Evolutionary conservation across 1,140 invertebrate genomes (phyloP), one percentile per base, ranked within the genome.

Genomic region (Hyphantria cunea): DNA sequence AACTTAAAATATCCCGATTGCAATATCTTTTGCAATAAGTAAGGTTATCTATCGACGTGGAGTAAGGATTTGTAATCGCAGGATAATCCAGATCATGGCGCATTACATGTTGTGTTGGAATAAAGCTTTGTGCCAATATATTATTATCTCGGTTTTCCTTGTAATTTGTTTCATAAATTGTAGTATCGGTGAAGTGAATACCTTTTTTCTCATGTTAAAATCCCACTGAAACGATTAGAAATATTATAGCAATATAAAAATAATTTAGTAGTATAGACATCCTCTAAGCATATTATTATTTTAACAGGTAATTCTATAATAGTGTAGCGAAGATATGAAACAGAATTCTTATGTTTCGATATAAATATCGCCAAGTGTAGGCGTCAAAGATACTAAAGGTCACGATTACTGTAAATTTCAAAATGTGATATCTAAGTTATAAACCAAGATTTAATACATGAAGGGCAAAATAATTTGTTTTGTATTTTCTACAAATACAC

Each of bases 1-100:
- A 73, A 79, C 71, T 75, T 82, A 79, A 85, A 82, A 83, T 81
- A 79, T 80, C 70, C 78, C 69, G 76, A 78, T 79, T 74, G 76
- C 76, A 64, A 75, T 79, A 60, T 75, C 67, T 52, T n/a, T n/a
- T 14, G 52, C 61, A 49, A 59, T 68, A 53, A 49, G 42, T 64
- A 42, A 51, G 45, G 56, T 73, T 82, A 78, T 82, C 74, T 80
- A 51, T 51, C 48, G 58, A 65, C 58, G 67, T 64, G 64, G 53
- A 64, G 59, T 68, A 68, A 64, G 61, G 72, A 70, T 67, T 67
- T 71, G 80, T 82, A 84, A 82, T 84, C 74, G 74, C 49, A 54
- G 69, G 72, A 71, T 74, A 73, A 82, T 77, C 76, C 80, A 75
- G 70, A 72, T 67, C 72, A 70, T 65, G 69, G 76, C 70, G 71